Evolutionary conservation across 1,140 invertebrate species (phyloP), one percentile per base, ranked within the genome.

Genomic region (Patella vulgata): DNA sequence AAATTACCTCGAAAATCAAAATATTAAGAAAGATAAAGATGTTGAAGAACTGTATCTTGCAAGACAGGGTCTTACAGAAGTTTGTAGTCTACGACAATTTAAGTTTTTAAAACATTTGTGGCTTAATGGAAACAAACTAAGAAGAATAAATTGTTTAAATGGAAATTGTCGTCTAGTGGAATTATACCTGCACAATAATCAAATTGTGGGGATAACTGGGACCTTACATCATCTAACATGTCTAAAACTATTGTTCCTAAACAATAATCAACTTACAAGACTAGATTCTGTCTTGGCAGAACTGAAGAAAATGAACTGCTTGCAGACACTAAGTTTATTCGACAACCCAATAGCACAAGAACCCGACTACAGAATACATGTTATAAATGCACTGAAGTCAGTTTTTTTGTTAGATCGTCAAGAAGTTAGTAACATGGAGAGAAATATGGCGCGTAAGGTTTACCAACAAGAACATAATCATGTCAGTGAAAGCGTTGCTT

Each of bases 211-310:
- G 19, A 74, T 82, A n/a, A 59, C 43, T 28, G 79, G 78, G 0
- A 61, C 71, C 2, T 44, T 82, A 31, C 51, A 48, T n/a, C 80
- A 82, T 47, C 50, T 82, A 9, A 81, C 76, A 0, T 75, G 71
- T 58, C 63, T 82, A 11, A 40, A 69, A 28, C 61, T 77, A 2
- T 68, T 81, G 6, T 74, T 79, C 68, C 65, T 82, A 21, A 76
- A 82, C 27, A 80, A 80, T 61, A 82, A 82, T 44, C 79, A 82
- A 46, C 69, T 82, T 2, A 79, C 76, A 36, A 74, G 79, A 48
- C 75, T 82, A 12, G 79, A 80, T 17, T 65, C 63, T 44, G 69
- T 80, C 39, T 67, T 74, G 12, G 65, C 61, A n/a, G 80, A 82
- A 67, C 73, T 82, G 50, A 56, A 70, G 9, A 75, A 72, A 53